phyloP scores from a whole-genome alignment of 2,113 vertebrate genomes.

The Centropus unirufus region DNA sequence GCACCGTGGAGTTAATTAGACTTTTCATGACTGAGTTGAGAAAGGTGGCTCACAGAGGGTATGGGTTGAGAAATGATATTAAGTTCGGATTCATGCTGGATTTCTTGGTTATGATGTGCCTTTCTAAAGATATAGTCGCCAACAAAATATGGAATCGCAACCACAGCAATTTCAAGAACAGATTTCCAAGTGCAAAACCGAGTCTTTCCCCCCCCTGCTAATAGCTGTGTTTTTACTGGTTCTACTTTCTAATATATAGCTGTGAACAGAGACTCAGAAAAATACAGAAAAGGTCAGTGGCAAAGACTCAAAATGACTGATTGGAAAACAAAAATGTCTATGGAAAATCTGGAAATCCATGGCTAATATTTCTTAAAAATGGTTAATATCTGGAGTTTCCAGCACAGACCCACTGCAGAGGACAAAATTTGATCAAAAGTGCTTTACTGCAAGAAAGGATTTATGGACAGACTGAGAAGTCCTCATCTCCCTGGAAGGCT shows the following conservation, averaged over 20 bases:
- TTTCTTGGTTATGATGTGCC: conserved; percentile 20
- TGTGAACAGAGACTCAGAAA: not conserved
- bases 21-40: not conserved
- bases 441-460: not conserved
- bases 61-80: conserved; percentile 48
- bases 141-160: conserved; percentile 9
- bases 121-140: conserved; percentile 29
- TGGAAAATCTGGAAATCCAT: not conserved
- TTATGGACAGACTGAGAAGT: not conserved
- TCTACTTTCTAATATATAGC: not conserved
- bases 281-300: not conserved
- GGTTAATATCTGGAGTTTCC: not conserved
- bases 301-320: not conserved
- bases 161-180: not conserved
- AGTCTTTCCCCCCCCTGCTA: not conserved
- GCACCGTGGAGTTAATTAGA: conserved; percentile 36
- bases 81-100: conserved; percentile 35
- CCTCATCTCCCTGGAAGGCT: not conserved
- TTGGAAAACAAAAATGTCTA: not conserved
- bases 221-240: not conserved
- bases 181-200: not conserved
- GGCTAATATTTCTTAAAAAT: not conserved
- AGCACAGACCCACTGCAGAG: not conserved
- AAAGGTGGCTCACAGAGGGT: conserved; percentile 14
- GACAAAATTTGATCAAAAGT: not conserved